Evolutionary conservation across 1,140 invertebrate genomes (phyloP), one percentile per base, ranked within the genome.

Genomic region (Mercenaria mercenaria): DNA sequence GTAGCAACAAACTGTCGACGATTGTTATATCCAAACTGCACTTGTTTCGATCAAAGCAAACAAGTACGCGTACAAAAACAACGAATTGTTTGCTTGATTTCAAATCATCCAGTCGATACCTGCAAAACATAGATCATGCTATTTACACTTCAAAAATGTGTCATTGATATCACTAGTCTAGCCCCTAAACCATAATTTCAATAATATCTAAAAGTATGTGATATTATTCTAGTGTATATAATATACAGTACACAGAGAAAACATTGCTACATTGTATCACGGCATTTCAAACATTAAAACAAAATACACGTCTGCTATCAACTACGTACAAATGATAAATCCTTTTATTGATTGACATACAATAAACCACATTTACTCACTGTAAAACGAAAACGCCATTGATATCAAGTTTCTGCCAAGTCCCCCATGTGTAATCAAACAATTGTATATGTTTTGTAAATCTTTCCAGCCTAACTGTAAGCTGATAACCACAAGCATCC

Each of bases 401-500:
- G 4, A 87, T 23, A 20, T 72, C 43, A n/a, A 87, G 37, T 34
- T 74, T 37, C 23, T 79, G 15, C n/a, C n/a, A n/a, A n/a, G 34
- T 41, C 26, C 89, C 89, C 74, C 76, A 90, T 37, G 67, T 26
- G 39, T 86, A 90, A 34, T 80, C 59, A 37, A 90, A 47, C 2
- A 90, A 41, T 1, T n/a, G 41, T 37, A 84, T 85, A 6, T 50
- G 13, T n/a, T 41, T 20, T 10, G 41, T 41, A 20, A 80, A 32
- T 23, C 56, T 72, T 43, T 89, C 87, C 11, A 89, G 59, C 1
- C 15, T 32, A 10, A 89, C 1, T 29, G 77, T 82, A 10, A 89
- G 64, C 59, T 74, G 32, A 23, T 82, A 50, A 15, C 23, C 11
- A 32, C 87, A 89, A 3, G 67, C 18, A 69, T 89, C 77, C 2